Evolutionary conservation across 2,113 vertebrate species (phyloP).

Genomic region (Menura novaehollandiae): DNA sequence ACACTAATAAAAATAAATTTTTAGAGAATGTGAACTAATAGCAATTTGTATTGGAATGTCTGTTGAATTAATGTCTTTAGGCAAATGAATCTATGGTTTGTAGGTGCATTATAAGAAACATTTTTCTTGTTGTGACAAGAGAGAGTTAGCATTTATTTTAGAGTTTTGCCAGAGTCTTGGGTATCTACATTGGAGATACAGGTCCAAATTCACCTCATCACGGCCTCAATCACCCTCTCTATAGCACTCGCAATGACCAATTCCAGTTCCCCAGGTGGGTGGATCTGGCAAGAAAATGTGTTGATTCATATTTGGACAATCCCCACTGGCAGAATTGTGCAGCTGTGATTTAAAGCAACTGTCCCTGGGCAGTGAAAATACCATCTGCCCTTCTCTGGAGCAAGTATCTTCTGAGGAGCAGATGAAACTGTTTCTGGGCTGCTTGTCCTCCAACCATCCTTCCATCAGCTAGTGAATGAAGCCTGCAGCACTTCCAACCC

Average conservation of each 20-base stretch:
- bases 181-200: background rate
- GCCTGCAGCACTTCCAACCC: background rate
- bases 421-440: background rate
- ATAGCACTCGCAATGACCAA: background rate
- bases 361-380: background rate
- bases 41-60: background rate
- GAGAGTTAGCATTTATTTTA: background rate
- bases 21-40: background rate
- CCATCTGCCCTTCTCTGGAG: background rate
- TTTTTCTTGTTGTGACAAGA: background rate
- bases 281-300: background rate
- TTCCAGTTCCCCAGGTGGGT: background rate
- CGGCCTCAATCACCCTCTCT: background rate
- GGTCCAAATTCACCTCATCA: background rate
- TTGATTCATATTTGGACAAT: background rate
- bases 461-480: fast-evolving
- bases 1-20: background rate
- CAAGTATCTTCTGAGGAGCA: background rate
- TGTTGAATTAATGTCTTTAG: background rate
- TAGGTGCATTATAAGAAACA: background rate
- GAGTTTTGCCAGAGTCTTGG: background rate
- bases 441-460: background rate
- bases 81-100: background rate
- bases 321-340: background rate
- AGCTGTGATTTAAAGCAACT: background rate